Conservation (phyloP, 2,797 vertebrate genomes). For the Falco berigora region DNA sequence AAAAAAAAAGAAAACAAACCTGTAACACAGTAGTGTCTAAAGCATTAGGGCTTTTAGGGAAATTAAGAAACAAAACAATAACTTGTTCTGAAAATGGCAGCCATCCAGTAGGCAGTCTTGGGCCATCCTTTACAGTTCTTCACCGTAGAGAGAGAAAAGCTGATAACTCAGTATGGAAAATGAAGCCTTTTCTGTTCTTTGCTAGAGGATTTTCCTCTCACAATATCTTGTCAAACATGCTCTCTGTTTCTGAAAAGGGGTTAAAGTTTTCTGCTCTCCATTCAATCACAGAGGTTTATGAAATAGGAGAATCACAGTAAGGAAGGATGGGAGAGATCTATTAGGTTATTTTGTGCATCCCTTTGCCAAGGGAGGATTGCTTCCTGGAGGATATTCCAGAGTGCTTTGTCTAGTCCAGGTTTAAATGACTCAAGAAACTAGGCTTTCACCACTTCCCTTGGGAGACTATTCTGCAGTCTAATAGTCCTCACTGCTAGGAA, state of each 20-base stretch:
- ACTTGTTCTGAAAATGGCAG: not conserved
- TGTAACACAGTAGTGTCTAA: not conserved
- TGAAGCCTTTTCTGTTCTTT: not conserved
- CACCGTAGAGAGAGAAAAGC: not conserved
- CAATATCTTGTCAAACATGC: not conserved
- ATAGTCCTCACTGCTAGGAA: constrained; percentile 34
- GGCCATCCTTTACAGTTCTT: not conserved
- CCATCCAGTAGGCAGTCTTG: not conserved
- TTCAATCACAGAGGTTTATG: constrained; percentile 24
- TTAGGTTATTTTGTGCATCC: constrained; percentile 47
- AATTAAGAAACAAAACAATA: not conserved
- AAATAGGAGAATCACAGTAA: constrained; percentile 16
- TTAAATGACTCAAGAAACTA: constrained; percentile 41
- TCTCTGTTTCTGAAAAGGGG: constrained; percentile 12
- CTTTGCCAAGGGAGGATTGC: constrained; percentile 51
- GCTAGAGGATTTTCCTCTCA: not conserved
- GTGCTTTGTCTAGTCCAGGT: constrained; percentile 56
- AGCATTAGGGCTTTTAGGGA: not conserved
- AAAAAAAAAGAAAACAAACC: not conserved
- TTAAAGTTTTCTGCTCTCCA: constrained; percentile 26
- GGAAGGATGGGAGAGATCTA: constrained; percentile 9
- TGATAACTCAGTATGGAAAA: not conserved
- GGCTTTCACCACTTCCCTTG: constrained; percentile 51
- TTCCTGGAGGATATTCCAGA: constrained; percentile 25
- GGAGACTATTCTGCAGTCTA: constrained; percentile 46